Conservation (phyloP, 2,113 vertebrate species). For the Calyptomena viridis region DNA sequence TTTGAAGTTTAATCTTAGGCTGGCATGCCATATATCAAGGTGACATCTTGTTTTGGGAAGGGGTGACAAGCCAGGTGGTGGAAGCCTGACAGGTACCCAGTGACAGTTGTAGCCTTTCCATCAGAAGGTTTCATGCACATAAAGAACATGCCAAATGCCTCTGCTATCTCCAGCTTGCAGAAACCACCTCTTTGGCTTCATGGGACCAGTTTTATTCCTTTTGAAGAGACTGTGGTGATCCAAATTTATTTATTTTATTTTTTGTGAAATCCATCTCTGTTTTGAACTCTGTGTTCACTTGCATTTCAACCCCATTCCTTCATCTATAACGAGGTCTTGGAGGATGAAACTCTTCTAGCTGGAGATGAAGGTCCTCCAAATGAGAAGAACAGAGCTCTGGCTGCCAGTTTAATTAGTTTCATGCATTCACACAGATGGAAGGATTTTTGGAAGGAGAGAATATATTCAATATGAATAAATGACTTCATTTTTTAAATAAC, state of each 20-base stretch:
- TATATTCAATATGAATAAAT: background rate
- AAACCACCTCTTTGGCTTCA: background rate
- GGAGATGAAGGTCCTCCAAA: conserved; percentile 16
- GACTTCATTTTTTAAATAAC: background rate
- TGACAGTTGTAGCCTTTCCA: background rate
- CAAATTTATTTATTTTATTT: background rate
- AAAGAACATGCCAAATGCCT: background rate
- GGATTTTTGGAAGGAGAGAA: conserved; percentile 9
- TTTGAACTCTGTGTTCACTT: background rate
- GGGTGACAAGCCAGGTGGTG: background rate
- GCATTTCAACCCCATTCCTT: background rate
- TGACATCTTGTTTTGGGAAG: background rate
- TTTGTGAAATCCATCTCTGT: background rate
- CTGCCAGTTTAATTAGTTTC: conserved; percentile 39
- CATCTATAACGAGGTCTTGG: background rate
- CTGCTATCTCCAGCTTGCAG: background rate
- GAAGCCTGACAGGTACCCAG: background rate
- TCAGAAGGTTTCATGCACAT: background rate
- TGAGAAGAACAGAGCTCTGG: background rate
- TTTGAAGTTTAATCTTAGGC: background rate
- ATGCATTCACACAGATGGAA: background rate
- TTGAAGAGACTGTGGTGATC: background rate
- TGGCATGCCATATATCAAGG: background rate
- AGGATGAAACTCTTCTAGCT: background rate
- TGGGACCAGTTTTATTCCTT: background rate